These are phyloP conservation scores for Zaprionus capensis DNA, from an alignment of 1,140 invertebrate genomes.

Conservation along the genomic window DNA sequence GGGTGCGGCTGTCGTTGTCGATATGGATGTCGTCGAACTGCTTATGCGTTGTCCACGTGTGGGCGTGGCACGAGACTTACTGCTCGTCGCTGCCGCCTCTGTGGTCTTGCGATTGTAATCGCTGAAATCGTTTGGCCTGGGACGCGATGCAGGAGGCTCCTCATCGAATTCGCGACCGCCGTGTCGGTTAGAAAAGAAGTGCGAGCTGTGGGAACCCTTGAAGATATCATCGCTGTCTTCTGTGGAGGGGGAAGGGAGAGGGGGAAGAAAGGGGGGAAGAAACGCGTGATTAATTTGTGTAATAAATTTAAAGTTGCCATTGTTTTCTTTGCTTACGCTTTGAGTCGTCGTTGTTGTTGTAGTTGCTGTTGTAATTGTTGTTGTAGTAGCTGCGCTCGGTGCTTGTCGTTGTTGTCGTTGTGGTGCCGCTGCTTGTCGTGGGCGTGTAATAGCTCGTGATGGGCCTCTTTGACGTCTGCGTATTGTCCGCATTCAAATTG, in stretches of 20 bases:
- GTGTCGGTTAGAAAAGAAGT: constrained; percentile 88
- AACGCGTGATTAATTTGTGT: constrained; percentile 63
- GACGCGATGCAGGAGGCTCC: constrained; percentile 51
- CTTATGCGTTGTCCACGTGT: constrained; percentile 48
- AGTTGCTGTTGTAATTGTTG: constrained; percentile 53
- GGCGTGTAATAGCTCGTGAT: constrained; percentile 83
- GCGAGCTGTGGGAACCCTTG: constrained; percentile 87
- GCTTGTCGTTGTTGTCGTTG: constrained; percentile 54
- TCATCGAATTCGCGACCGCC: constrained; percentile 85
- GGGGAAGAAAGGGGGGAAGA: constrained; percentile 2
- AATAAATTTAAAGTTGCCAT: constrained; percentile 55
- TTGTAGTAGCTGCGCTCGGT: constrained; percentile 69
- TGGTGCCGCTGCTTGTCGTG: constrained; percentile 47
- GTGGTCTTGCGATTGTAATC: constrained; percentile 75
- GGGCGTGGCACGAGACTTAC: constrained; percentile 60
- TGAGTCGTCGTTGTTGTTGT: constrained; percentile 75
- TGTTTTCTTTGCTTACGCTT: constrained; percentile 75
- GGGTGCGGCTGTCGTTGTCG: constrained; percentile 14
- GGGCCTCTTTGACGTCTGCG: constrained; percentile 69
- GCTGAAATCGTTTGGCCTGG: constrained; percentile 67
- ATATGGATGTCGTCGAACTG: constrained; percentile 5
- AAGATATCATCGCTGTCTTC: constrained; percentile 85
- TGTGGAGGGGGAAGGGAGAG: constrained; percentile 32
- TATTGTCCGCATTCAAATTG: constrained; percentile 62
- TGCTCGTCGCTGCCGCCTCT: constrained; percentile 30